phyloP scores from a whole-genome alignment of 92 coral and sea anemone species.

The Epizoanthus ramosus region DNA sequence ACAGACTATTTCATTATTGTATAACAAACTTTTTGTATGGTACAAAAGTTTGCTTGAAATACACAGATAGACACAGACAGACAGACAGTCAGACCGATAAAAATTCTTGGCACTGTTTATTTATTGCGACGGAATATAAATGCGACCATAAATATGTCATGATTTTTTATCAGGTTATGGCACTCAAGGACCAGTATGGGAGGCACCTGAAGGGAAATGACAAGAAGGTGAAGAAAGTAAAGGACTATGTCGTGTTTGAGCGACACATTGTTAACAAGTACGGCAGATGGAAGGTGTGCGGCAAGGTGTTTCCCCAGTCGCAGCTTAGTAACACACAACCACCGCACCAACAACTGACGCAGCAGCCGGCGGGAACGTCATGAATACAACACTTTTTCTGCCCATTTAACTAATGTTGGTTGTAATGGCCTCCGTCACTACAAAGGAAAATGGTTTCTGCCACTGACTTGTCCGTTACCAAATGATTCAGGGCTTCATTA shows the following conservation, averaged over 20 bases:
- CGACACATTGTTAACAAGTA: slow-evolving; percentile 81
- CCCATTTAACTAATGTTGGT: no score
- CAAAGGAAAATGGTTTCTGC: no score
- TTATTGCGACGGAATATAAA: background rate
- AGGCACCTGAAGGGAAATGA: slow-evolving; percentile 87
- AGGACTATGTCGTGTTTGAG: slow-evolving; percentile 89
- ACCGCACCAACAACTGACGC: background rate
- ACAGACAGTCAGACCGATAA: background rate
- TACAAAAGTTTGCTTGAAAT: background rate
- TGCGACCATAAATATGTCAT: no score
- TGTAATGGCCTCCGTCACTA: no score
- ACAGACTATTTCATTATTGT: no score
- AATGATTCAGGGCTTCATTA: no score
- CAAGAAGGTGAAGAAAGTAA: slow-evolving; percentile 75
- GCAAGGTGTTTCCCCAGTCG: slow-evolving; percentile 78
- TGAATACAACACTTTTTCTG: background rate
- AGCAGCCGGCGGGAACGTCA: slow-evolving; percentile 14
- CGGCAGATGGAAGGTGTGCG: slow-evolving; percentile 91
- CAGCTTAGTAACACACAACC: background rate
- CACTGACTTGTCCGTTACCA: no score
- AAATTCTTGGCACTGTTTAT: background rate
- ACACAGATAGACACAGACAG: no score
- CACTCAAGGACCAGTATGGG: slow-evolving; percentile 84
- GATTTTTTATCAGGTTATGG: slow-evolving; percentile 76
- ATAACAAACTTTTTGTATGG: no score